Evolutionary conservation across 1,140 invertebrate genomes (phyloP), one percentile per base, ranked within the genome.

Genomic region (Aphelenchoides fujianensis): DNA sequence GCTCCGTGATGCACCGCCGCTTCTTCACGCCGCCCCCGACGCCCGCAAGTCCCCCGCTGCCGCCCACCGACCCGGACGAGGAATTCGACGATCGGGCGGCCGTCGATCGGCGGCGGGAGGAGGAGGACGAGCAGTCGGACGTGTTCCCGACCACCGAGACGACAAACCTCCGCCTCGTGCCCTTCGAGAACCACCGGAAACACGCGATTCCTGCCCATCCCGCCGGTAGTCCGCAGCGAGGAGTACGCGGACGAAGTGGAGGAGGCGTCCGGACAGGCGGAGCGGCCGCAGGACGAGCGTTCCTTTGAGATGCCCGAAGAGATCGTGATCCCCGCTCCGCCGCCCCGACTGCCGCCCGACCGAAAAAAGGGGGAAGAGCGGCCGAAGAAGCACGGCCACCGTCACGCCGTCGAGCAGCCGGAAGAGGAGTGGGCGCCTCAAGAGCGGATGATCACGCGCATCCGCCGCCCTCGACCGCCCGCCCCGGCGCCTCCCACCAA

Each of bases 161-260:
- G 5, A 59, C 55, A 59, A 59, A 59, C 19, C 55, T 59, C 34
- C 55, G 55, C 28, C 12, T 59, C 34, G 55, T 59, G 28, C 55
- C 55, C 5, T 59, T 59, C 55, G 34, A 59, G 5, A 5, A 5
- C 23, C 28, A 59, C 34, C 55, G 55, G 55, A 12, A 48, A 12
- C 55, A 59, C 7, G 7, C 55, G 34, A 59, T n/a, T 59, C 19
- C 19, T 59, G 34, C 55, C 55, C 5, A 59, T 59, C 34, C 55
- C 55, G 28, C 55, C 55, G 55, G 27, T 32, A 7, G 34, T 59
- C 5, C 7, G 5, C 34, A 19, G 19, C 23, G 23, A 23, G 7
- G 55, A 59, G 34, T 12, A 48, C 41, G 23, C 34, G 28, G 19
- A 59, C 41, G 41, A 48, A 48, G 41, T n/a, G n/a, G n/a, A 48